These are phyloP conservation scores for Tangachromis dhanisi DNA, from an alignment of 2,113 vertebrate species.

Conservation along the genomic window DNA sequence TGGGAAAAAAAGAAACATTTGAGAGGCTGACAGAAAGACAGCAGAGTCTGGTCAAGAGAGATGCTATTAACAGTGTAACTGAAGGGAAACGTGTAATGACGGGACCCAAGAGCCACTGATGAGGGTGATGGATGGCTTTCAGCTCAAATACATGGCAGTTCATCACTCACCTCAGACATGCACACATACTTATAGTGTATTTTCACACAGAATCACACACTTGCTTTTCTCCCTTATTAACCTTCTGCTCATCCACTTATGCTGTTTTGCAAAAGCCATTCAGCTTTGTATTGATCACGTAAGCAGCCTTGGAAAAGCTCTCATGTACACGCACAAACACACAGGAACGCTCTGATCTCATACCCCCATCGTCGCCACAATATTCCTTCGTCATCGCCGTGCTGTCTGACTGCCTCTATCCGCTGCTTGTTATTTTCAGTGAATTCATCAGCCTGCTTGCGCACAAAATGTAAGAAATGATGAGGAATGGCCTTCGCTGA, in stretches of 20 bases:
- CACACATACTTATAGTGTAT: neutral
- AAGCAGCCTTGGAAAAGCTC: neutral
- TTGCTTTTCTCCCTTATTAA: slow-evolving; percentile 40
- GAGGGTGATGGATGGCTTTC: slow-evolving; percentile 61
- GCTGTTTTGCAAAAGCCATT: neutral
- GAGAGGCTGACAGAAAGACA: neutral
- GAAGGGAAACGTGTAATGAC: slow-evolving; percentile 57
- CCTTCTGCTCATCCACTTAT: slow-evolving; percentile 15
- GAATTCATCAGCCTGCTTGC: neutral
- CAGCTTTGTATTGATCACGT: neutral
- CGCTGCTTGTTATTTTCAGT: neutral
- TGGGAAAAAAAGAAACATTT: neutral
- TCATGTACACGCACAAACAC: neutral
- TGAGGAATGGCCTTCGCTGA: neutral
- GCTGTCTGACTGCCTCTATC: neutral
- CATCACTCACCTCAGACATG: slow-evolving; percentile 48
- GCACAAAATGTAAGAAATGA: neutral
- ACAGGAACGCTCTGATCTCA: neutral
- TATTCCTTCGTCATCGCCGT: neutral
- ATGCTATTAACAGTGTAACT: slow-evolving; percentile 58
- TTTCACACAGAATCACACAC: neutral
- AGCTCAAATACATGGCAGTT: slow-evolving; percentile 43
- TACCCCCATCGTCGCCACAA: neutral
- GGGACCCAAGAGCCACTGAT: slow-evolving; percentile 48
- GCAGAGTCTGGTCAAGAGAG: slow-evolving; percentile 15